A percentile compares a stretch with the other conserved stretches of the same genome.
Conservation (phyloP, 2,797 vertebrate genomes). For the Anisognathus igniventris region DNA sequence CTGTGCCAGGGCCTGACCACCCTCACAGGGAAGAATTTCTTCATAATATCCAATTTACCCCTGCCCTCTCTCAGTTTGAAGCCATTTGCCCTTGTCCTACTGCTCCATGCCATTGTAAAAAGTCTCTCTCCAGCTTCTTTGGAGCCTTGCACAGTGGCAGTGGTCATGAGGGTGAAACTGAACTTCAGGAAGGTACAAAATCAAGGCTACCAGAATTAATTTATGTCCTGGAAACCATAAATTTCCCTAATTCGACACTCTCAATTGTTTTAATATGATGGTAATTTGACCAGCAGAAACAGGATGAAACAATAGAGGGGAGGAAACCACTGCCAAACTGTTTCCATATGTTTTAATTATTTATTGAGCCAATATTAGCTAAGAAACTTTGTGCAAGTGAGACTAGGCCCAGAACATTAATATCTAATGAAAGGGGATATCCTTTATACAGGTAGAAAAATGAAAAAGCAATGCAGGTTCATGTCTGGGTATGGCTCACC, state of each 20-base stretch:
- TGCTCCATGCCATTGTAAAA: not conserved
- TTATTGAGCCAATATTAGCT: not conserved
- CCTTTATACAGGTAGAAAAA: not conserved
- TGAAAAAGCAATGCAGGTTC: not conserved
- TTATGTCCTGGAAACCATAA: not conserved
- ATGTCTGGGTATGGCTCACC: not conserved
- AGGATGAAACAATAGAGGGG: not conserved
- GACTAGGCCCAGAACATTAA: not conserved
- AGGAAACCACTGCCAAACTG: not conserved
- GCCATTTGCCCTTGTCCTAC: rapidly evolving
- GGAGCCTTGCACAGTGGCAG: not conserved
- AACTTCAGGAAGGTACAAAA: not conserved
- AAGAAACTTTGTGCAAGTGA: not conserved
- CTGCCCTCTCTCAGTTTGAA: not conserved
- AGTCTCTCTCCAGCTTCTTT: not conserved
- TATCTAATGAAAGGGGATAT: not conserved
- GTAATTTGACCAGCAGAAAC: not conserved
- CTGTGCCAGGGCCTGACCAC: rapidly evolving
- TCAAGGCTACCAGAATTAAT: not conserved
- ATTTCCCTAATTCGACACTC: not conserved
- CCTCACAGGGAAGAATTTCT: rapidly evolving
- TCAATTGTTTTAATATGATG: not conserved
- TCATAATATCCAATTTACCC: not conserved
- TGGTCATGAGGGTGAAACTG: not conserved
- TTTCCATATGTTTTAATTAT: not conserved